These are phyloP conservation scores for Ahaetulla prasina DNA, from an alignment of 2,113 vertebrate species.

Conservation along the genomic window DNA sequence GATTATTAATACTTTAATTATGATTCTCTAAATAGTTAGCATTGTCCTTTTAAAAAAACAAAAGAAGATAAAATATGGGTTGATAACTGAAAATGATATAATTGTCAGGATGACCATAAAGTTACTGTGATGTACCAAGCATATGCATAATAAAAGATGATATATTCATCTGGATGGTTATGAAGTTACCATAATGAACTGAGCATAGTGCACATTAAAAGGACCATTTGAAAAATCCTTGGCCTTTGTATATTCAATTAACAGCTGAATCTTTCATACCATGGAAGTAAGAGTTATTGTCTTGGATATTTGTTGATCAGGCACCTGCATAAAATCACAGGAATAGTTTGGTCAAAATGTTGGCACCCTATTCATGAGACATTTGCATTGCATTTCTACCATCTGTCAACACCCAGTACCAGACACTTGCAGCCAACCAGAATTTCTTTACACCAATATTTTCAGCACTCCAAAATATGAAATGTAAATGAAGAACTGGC, in stretches of 20 bases:
- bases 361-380: not conserved
- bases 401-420: not conserved
- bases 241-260: not conserved
- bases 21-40: not conserved
- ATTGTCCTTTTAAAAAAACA: not conserved
- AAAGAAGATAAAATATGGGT: not conserved
- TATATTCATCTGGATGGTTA: not conserved
- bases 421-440: not conserved
- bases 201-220: not conserved
- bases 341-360: not conserved
- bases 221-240: not conserved
- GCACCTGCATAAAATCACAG: not conserved
- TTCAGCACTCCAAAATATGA: constrained; percentile 24
- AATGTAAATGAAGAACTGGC: constrained; percentile 26
- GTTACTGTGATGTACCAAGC: not conserved
- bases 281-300: not conserved
- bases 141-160: not conserved
- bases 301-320: not conserved
- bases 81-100: not conserved
- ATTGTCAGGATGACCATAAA: not conserved
- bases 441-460: constrained; percentile 28
- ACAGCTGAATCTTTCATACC: not conserved
- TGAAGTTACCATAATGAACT: not conserved
- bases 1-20: too few relatives aligned
- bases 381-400: not conserved